These are phyloP conservation scores for Chitala chitala DNA, from an alignment of 2,113 vertebrate genomes.

Conservation along the genomic window DNA sequence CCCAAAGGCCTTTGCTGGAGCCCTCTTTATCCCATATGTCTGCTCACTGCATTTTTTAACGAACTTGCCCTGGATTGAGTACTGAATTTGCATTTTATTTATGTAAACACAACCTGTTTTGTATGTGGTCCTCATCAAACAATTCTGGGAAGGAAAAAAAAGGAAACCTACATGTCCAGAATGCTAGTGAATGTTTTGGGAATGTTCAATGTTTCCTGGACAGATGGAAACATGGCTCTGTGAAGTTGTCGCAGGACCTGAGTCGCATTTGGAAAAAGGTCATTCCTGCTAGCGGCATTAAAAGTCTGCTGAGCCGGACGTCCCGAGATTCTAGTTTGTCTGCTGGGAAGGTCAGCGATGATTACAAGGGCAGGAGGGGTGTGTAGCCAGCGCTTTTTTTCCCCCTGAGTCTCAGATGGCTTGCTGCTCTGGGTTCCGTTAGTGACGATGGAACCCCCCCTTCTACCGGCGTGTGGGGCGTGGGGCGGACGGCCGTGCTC, in stretches of 20 bases:
- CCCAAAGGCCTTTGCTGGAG: constrained; percentile 39
- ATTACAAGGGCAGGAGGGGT: neutral
- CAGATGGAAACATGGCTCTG: neutral
- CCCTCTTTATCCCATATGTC: constrained; percentile 46
- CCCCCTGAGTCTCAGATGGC: neutral
- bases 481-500: too few species aligned
- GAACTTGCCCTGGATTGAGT: neutral
- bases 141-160: neutral
- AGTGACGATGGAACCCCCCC: neutral
- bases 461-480: too few species aligned
- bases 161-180: too few species aligned
- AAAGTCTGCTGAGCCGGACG: too few species aligned
- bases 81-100: neutral
- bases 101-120: neutral
- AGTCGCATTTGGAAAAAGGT: neutral
- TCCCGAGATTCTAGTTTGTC: too few species aligned
- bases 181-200: too few species aligned
- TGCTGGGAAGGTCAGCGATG: neutral
- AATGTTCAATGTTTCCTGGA: too few species aligned
- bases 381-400: neutral
- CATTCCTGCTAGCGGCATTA: neutral
- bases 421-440: neutral
- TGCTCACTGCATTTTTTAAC: constrained; percentile 38
- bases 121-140: neutral
- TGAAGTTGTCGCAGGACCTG: neutral